Percentiles rank a stretch among this genome's conserved stretches.
Conservation (phyloP, 2,888 invertebrate genomes). For the Apodemia duryi region DNA sequence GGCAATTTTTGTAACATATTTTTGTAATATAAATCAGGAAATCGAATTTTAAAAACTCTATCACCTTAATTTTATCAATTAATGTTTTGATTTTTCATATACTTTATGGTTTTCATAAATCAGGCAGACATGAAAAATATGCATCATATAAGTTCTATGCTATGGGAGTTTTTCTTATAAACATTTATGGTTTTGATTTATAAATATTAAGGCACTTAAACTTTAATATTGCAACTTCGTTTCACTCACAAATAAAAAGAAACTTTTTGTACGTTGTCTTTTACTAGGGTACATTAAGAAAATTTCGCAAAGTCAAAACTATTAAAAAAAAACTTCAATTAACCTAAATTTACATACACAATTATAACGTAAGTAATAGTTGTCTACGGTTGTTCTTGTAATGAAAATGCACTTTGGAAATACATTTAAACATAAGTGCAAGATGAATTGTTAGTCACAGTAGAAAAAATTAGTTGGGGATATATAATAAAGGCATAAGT, state of each 20-base stretch:
- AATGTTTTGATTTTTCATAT: no score
- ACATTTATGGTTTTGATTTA: no score
- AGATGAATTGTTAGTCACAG: constrained; percentile 73
- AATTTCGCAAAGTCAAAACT: not conserved
- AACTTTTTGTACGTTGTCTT: not conserved
- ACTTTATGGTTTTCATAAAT: no score
- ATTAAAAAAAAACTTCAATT: not conserved
- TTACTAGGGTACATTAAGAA: not conserved
- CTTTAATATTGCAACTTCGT: no score
- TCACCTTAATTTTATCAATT: no score
- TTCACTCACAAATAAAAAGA: not conserved
- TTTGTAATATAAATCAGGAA: no score
- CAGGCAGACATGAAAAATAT: no score
- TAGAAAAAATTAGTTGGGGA: constrained; percentile 58
- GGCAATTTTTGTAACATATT: no score
- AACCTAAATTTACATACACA: not conserved
- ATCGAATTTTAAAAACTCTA: no score
- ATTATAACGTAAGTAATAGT: not conserved
- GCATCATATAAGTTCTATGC: no score
- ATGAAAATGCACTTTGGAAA: constrained; percentile 9
- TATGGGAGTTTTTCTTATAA: no score
- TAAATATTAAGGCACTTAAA: no score
- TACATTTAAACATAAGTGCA: constrained; percentile 38
- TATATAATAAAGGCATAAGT: constrained; percentile 47
- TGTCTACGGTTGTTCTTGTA: not conserved